phyloP scores from a whole-genome alignment of 2,888 invertebrate genomes.

The Cantharis flavilabris region DNA sequence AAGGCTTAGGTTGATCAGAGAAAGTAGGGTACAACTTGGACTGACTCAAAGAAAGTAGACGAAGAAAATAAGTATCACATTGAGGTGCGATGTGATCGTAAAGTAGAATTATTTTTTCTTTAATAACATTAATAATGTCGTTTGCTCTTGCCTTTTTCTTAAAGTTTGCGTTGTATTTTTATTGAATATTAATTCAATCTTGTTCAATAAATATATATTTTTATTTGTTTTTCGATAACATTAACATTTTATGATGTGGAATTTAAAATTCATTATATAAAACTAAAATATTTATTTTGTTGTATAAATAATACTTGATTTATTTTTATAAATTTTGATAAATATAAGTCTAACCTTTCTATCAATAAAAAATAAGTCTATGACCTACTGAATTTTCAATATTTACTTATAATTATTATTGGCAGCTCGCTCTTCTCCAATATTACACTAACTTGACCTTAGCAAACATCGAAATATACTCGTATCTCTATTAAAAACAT shows the following conservation, averaged over 20 bases:
- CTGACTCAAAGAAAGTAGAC: slow-evolving; percentile 28
- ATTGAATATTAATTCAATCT: not conserved
- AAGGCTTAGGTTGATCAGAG: slow-evolving; percentile 33
- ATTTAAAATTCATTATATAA: not conserved
- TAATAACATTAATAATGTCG: not conserved
- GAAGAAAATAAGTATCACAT: slow-evolving; percentile 35
- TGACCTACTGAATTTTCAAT: not conserved
- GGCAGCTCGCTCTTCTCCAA: not conserved
- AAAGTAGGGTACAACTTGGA: slow-evolving; percentile 41
- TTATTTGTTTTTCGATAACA: not conserved
- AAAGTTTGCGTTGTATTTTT: not conserved
- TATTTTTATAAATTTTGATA: not conserved
- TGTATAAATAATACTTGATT: not conserved
- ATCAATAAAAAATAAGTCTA: not conserved
- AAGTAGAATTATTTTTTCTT: slow-evolving; percentile 23
- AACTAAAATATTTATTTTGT: not conserved
- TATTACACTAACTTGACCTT: not conserved
- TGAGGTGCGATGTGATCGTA: slow-evolving; percentile 30
- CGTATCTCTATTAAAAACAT: not conserved
- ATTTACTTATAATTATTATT: not conserved
- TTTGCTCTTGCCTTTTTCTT: not conserved
- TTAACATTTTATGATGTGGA: not conserved
- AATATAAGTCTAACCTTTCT: not conserved
- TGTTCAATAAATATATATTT: not conserved
- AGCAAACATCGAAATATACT: not conserved